Conservation (phyloP, 92 coral and sea anemone species). For the Scolanthus callimorphus region DNA sequence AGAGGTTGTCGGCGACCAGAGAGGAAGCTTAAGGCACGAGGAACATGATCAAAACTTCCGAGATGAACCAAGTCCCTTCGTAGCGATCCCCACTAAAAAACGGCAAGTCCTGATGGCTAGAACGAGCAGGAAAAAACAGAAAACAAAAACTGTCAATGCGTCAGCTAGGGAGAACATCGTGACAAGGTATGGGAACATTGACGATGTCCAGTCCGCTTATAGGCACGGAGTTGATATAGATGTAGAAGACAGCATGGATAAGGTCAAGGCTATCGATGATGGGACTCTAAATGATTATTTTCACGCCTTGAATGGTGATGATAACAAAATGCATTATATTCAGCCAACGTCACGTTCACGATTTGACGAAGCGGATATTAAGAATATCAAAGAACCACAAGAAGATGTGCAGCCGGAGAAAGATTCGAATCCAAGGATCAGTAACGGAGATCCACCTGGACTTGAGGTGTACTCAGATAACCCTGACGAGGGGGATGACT, state of each 20-base stretch:
- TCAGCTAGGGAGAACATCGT: conserved; percentile 44
- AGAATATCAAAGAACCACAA: neutral
- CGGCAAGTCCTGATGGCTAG: neutral
- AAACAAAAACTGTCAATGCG: conserved; percentile 3
- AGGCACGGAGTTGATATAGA: conserved; percentile 46
- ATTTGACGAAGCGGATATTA: neutral
- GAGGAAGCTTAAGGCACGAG: too few relatives aligned
- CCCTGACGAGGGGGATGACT: conserved; percentile 55
- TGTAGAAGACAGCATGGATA: conserved; percentile 30
- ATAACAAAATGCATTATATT: neutral
- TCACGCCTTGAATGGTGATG: conserved; percentile 68
- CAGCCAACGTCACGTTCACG: conserved; percentile 20
- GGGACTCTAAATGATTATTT: conserved; percentile 71
- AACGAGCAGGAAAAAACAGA: neutral
- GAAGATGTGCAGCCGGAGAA: neutral
- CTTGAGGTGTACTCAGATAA: conserved; percentile 33
- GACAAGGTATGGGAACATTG: conserved; percentile 37
- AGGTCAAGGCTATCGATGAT: conserved; percentile 58
- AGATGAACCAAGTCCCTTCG: too few relatives aligned
- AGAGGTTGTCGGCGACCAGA: too few relatives aligned
- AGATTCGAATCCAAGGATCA: neutral
- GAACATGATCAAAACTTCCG: too few relatives aligned
- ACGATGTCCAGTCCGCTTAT: conserved; percentile 59
- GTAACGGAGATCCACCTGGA: conserved; percentile 15
- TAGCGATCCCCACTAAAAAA: neutral